Base-by-base conservation (phyloP, 2,113 vertebrate genomes). In the Oncorhynchus nerka region DNA sequence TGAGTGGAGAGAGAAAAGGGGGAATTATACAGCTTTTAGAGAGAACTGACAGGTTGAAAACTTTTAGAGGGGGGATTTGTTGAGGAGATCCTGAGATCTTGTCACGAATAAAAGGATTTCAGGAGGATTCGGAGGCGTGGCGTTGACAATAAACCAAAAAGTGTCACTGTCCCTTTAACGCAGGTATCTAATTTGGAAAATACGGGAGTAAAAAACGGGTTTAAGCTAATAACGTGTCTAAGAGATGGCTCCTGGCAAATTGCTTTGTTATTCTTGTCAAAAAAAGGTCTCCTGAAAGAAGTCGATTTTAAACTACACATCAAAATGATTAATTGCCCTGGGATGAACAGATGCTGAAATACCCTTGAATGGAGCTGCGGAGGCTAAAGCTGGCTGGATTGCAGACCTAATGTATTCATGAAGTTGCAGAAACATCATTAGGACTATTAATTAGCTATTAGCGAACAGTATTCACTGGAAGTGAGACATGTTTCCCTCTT, bases 191-290 rank as follows among this genome's bases (percentile, higher is more conserved):
- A 91, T 90, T 89, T 81, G 69, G 72, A 84, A 88, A 85, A 89
- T 74, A 79, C 48, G 90, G 83, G 83, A 92, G 61, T 79, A 80
- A 71, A 80, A 86, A 92, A 83, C 80, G 79, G 90, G 87, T 92
- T 92, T 95, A 94, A 93, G 94, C 96, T 96, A 96, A 97, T 96
- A 97, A 95, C 91, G 93, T 94, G 95, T 96, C 95, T 92, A 92
- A 91, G 92, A 95, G 94, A 95, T 95, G 94, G 95, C 96, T 98
- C 91, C 94, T 95, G 96, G 97, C 96, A 95, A 97, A 97, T 96
- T 96, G 96, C 96, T 97, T 97, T 98, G 96, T 97, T 97, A 97
- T 96, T 97, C 95, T 95, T 97, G 96, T 97, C 95, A 94, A 95
- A 94, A 94, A 94, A 91, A 92, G 92, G 92, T 95, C 94, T 94